Conservation (phyloP, 2,797 vertebrate species). For the Sebastolobus altivelis region DNA sequence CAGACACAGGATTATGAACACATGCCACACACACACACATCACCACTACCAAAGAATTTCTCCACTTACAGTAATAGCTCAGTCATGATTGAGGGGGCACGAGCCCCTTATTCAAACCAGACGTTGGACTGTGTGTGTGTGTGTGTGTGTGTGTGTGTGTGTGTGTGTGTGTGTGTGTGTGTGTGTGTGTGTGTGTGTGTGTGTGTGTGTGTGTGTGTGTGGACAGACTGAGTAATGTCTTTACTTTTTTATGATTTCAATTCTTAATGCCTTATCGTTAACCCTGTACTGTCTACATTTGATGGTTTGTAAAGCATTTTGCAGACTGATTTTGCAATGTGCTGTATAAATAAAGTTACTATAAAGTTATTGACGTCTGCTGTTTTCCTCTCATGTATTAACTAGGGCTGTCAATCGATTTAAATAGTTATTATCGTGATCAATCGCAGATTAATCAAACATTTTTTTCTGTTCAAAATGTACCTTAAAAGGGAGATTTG, state of each 20-base stretch:
- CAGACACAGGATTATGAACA: conserved; percentile 2
- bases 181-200: too few species aligned
- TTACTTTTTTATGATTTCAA: neutral
- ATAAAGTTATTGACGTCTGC: neutral
- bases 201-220: too few species aligned
- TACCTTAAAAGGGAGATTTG: too few species aligned
- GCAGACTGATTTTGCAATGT: neutral
- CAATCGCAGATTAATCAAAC: too few species aligned
- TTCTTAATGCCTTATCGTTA: neutral
- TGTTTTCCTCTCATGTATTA: neutral
- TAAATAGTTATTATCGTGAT: accelerated
- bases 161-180: too few species aligned
- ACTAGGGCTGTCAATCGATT: neutral
- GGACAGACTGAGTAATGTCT: neutral
- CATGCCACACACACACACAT: conserved; percentile 4
- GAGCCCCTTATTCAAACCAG: conserved; percentile 26
- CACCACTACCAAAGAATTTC: neutral
- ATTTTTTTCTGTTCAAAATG: too few species aligned
- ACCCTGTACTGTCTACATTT: neutral
- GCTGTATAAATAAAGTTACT: neutral
- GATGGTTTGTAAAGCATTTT: neutral
- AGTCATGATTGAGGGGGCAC: neutral
- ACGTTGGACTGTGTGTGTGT: neutral
- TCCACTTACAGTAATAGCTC: conserved; percentile 35
- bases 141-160: too few species aligned